phyloP scores from a whole-genome alignment of 2,113 vertebrate genomes.

The Alaudala cheleensis region DNA sequence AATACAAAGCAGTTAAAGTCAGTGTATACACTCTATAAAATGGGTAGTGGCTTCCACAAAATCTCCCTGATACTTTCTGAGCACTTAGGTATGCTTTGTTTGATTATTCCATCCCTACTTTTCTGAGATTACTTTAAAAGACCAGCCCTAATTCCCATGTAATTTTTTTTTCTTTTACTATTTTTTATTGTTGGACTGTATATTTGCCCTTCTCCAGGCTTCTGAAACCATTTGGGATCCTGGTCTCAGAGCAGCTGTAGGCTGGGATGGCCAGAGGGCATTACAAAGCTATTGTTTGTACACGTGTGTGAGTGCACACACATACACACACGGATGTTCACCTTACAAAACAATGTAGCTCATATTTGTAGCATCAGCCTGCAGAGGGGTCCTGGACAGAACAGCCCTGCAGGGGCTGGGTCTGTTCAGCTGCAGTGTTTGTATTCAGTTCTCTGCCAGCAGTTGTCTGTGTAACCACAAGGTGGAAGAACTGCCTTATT shows the following conservation, averaged over 20 bases:
- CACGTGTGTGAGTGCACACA: accelerated
- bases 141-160: neutral
- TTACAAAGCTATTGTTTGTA: neutral
- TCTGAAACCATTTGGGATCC: neutral
- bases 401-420: accelerated
- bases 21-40: neutral
- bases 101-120: neutral
- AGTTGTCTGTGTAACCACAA: slow-evolving; percentile 50
- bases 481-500: slow-evolving; percentile 61
- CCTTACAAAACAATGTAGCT: neutral
- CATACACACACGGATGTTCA: accelerated
- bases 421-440: neutral
- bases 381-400: neutral
- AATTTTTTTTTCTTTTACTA: neutral
- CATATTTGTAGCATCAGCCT: neutral
- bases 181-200: neutral
- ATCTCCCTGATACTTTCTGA: neutral
- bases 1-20: neutral
- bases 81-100: neutral
- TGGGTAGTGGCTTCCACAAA: accelerated
- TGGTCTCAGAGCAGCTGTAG: neutral
- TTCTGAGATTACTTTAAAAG: neutral
- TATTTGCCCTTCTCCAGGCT: neutral
- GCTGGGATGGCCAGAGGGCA: neutral
- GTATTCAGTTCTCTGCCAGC: neutral